These are phyloP conservation scores for Halocynthia aurantium DNA, from an alignment of 23 tunicate genomes.

Conservation along the genomic window DNA sequence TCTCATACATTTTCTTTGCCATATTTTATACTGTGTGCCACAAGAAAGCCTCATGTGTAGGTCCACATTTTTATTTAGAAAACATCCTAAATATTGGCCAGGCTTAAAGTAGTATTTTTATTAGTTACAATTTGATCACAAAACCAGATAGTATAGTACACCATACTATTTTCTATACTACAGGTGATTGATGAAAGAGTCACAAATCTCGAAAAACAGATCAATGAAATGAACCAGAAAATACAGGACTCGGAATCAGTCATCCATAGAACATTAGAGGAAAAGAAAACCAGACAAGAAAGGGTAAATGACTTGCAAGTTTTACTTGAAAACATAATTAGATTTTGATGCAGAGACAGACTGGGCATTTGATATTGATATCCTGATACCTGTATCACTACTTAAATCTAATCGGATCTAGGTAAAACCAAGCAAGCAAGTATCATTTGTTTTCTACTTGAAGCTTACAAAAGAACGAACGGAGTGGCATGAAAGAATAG, in stretches of 20 bases:
- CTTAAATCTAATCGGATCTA: not conserved
- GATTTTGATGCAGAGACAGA: too few species aligned
- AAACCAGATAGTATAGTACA: not conserved
- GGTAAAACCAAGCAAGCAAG: not conserved
- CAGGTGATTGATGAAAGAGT: constrained; percentile 69
- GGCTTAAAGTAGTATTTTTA: too few species aligned
- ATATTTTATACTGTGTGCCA: not conserved
- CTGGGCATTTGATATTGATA: too few species aligned
- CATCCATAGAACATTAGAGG: constrained; percentile 19
- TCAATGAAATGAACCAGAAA: constrained; percentile 69
- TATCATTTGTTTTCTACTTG: not conserved
- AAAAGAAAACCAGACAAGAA: constrained; percentile 10
- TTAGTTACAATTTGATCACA: too few species aligned
- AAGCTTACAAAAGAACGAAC: constrained; percentile 6
- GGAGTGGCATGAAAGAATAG: constrained; percentile 13
- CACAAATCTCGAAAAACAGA: constrained; percentile 51
- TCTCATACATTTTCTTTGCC: not conserved
- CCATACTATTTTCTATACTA: not conserved
- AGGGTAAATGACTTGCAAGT: not conserved
- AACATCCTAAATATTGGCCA: too few species aligned
- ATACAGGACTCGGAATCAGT: constrained; percentile 29
- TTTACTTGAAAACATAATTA: too few species aligned
- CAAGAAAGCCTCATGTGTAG: not conserved
- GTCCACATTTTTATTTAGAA: too few species aligned
- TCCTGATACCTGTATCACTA: too few species aligned